Evolutionary conservation across 2,888 invertebrate genomes (phyloP), one percentile per base, ranked within the genome.

Genomic region (Caenorhabditis sp.): DNA sequence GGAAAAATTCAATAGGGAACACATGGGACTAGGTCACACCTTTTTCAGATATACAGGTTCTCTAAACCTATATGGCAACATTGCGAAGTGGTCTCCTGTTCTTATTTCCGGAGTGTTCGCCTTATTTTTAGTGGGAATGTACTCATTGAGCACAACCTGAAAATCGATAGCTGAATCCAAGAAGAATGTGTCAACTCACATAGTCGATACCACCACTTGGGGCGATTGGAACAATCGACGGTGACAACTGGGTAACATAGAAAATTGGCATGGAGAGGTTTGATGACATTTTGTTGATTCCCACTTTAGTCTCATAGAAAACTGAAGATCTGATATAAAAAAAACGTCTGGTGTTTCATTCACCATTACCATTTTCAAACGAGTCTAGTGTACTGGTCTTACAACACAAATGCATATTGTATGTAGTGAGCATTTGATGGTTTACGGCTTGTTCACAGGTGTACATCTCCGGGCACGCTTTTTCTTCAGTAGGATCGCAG

Each of bases 251-350:
- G 1, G 89, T 89, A 7, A 89, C 89, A 54, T 89, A 89, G 66
- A 88, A 89, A 49, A 89, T 86, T 1, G 89, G 88, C 89, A 88
- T 88, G 10, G 88, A 88, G 16, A 88, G 49, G 28, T 89, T 88
- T 6, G 85, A 85, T 12, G 88, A 88, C 86, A 87, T 85, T 72
- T 89, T 89, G 81, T 89, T 89, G 69, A 89, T 89, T 19, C 87
- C 88, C 14, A 89, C 89, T 77, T 89, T 89, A 14, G 89, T 89
- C 58, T 89, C 89, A 68, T 89, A 89, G 66, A 89, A 89, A 10
- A 89, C 89, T 89, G 51, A 73, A 63, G 44, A 26, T 26, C 19
- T 51, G 3, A 19, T 10, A 7, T 19, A 7, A 19, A 26, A 24
- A 26, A 0, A 14, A 38, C 12, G 6, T 38, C 14, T 12, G 0